Conservation (phyloP, 2,113 vertebrate species). For the Anguilla japonica region DNA sequence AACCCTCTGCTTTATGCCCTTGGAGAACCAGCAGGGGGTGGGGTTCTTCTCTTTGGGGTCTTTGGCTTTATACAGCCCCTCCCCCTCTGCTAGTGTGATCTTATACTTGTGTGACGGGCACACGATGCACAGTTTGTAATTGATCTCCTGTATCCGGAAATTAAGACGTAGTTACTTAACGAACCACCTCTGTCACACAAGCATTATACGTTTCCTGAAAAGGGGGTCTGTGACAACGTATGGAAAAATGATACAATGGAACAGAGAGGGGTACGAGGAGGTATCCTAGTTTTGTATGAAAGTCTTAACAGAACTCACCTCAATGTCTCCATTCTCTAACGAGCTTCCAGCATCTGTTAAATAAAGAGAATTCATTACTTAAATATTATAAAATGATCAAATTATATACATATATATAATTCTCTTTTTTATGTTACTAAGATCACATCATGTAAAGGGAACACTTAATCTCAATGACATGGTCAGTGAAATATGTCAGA, state of each 20-base stretch:
- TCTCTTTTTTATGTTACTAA: no score
- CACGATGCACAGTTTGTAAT: constrained; percentile 81
- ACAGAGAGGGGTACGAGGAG: no score
- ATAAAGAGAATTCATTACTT: constrained; percentile 7
- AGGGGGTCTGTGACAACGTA: neutral
- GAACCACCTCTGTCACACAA: neutral
- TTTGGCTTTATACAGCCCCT: constrained; percentile 79
- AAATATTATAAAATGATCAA: neutral
- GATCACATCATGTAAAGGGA: neutral
- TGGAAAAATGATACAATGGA: neutral
- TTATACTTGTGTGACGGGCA: constrained; percentile 93
- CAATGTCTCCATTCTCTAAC: constrained; percentile 85
- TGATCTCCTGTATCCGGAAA: constrained; percentile 72
- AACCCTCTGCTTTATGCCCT: constrained; percentile 86
- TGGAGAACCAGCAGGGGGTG: constrained; percentile 78
- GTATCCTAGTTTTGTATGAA: neutral
- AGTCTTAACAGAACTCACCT: constrained; percentile 69
- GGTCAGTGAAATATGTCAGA: neutral
- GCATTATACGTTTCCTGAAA: no score
- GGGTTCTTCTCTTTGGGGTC: constrained; percentile 68
- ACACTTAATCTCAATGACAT: neutral
- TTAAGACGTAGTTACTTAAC: constrained; percentile 7
- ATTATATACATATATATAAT: no score
- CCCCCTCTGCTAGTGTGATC: constrained; percentile 83
- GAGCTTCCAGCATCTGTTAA: constrained; percentile 82